Conservation (phyloP, 2,888 invertebrate genomes). For the Clunio marinus region DNA sequence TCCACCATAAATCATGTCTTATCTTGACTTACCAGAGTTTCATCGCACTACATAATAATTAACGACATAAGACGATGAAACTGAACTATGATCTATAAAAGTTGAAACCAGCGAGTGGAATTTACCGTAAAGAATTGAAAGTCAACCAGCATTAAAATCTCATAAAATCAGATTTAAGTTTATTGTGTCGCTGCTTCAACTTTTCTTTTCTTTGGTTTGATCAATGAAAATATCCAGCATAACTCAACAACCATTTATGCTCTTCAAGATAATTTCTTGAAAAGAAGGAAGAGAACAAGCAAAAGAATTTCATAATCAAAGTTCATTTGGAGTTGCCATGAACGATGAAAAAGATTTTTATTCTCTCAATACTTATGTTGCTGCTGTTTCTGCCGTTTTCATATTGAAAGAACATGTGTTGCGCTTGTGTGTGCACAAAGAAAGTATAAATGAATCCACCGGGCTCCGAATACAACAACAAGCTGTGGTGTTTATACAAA, state of each 20-base stretch:
- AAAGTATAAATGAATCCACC: slow-evolving; percentile 3
- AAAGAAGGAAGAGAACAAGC: background rate
- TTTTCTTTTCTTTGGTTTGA: slow-evolving; percentile 15
- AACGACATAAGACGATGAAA: background rate
- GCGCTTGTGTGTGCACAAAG: background rate
- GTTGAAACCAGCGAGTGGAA: too few relatives aligned
- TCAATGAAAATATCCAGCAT: background rate
- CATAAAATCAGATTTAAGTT: background rate
- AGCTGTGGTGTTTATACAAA: slow-evolving; percentile 3
- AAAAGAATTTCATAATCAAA: slow-evolving; percentile 35
- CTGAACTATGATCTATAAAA: background rate
- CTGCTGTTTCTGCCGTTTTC: too few relatives aligned
- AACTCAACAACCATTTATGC: slow-evolving; percentile 21
- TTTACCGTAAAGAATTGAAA: background rate
- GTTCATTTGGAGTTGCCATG: slow-evolving; percentile 29
- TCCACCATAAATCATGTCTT: slow-evolving; percentile 28
- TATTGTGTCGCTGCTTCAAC: background rate
- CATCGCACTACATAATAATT: slow-evolving; percentile 29
- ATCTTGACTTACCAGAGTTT: slow-evolving; percentile 3
- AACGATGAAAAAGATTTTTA: slow-evolving; percentile 27
- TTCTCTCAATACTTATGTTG: background rate
- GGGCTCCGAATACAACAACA: background rate
- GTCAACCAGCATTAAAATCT: background rate
- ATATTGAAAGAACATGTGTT: too few relatives aligned
- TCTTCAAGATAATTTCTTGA: slow-evolving; percentile 28